These are phyloP conservation scores for Mionectes olivaceus DNA, from an alignment of 2,797 vertebrate genomes.

Conservation along the genomic window DNA sequence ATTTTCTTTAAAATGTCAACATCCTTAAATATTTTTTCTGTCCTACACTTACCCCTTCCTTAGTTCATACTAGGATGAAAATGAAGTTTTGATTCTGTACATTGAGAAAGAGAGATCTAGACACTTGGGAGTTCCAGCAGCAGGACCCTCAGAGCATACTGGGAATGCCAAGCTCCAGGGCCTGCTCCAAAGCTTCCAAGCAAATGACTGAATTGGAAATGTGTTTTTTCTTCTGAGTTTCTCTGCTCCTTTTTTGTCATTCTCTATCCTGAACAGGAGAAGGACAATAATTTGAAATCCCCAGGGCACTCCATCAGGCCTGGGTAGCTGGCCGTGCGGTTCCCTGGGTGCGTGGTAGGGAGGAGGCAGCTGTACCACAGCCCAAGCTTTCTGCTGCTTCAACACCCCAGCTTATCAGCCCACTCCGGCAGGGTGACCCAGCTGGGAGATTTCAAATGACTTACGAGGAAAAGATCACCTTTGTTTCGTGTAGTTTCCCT, in stretches of 20 bases:
- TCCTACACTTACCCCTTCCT: neutral
- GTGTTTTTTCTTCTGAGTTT: neutral
- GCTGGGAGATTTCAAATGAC: neutral
- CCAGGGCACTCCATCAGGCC: neutral
- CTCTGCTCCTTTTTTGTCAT: neutral
- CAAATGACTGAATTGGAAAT: neutral
- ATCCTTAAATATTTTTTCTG: neutral
- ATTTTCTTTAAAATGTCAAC: neutral
- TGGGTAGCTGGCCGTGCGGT: neutral
- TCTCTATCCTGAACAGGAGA: neutral
- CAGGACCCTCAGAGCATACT: fast-evolving
- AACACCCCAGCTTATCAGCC: neutral
- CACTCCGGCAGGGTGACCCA: neutral
- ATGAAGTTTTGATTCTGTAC: neutral
- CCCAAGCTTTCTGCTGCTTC: neutral
- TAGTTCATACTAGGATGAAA: neutral
- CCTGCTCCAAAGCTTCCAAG: neutral
- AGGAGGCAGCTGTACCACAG: neutral
- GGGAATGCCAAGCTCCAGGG: neutral
- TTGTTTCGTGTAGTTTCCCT: neutral
- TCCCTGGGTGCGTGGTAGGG: neutral
- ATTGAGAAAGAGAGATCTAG: neutral
- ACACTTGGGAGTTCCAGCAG: fast-evolving
- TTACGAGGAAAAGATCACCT: constrained; percentile 4
- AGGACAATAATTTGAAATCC: neutral